Conservation (phyloP, 1,140 invertebrate genomes). For the Lithobius niger region DNA sequence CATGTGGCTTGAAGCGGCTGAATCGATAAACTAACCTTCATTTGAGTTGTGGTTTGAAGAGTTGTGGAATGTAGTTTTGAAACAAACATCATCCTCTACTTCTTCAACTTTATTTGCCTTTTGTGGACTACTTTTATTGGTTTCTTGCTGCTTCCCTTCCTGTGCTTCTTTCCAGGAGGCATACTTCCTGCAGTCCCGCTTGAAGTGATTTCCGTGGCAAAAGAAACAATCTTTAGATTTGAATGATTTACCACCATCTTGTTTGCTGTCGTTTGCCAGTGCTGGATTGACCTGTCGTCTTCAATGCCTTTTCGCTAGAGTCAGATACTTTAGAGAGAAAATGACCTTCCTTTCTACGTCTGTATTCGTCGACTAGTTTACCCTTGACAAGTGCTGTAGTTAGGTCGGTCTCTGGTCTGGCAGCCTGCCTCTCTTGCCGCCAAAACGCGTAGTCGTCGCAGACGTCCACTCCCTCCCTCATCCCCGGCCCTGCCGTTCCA, state of each 20-base stretch:
- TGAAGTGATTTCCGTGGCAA: background rate
- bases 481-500: no score
- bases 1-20: background rate
- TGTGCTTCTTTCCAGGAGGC: no score
- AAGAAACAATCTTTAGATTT: background rate
- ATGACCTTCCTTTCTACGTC: background rate
- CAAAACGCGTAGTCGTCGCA: no score
- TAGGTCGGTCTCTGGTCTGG: background rate
- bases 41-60: no score
- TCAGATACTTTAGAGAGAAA: background rate
- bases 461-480: no score
- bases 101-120: no score
- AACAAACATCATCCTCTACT: no score
- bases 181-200: background rate
- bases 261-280: background rate
- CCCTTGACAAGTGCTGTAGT: background rate
- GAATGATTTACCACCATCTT: background rate
- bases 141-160: no score
- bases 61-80: no score
- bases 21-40: no score
- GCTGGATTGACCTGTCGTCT: background rate
- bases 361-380: background rate
- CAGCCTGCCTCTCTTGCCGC: no score
- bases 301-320: background rate
- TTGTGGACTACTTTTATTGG: no score